Percentiles rank a stretch among this genome's conserved stretches.
phyloP scores from a whole-genome alignment of 2,797 vertebrate species.

The Microhierax caerulescens region DNA sequence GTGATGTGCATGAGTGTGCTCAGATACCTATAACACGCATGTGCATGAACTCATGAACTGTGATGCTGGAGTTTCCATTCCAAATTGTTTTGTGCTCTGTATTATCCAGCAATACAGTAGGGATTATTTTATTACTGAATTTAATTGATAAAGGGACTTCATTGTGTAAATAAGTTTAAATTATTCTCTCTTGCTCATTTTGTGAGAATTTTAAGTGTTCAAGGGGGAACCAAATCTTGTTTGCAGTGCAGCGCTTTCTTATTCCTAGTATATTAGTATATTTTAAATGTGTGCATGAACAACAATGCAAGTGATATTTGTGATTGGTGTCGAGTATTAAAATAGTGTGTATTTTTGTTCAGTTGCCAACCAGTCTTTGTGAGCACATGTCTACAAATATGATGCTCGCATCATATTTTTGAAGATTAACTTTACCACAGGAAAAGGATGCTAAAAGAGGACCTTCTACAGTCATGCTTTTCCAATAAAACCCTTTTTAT shows the following conservation, averaged over 20 bases:
- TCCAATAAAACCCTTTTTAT: slow-evolving; percentile 41
- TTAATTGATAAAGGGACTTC: neutral
- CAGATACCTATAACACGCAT: slow-evolving; percentile 66
- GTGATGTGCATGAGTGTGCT: slow-evolving; percentile 45
- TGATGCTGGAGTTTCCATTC: slow-evolving; percentile 56
- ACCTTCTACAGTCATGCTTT: slow-evolving; percentile 1
- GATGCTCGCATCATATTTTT: slow-evolving; percentile 68
- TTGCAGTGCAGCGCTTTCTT: neutral
- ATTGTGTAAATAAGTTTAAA: neutral
- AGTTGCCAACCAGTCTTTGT: slow-evolving; percentile 20
- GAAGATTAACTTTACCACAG: slow-evolving; percentile 23
- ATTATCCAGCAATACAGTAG: slow-evolving; percentile 50
- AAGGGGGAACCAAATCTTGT: neutral
- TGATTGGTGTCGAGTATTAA: neutral
- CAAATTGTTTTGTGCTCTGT: slow-evolving; percentile 64
- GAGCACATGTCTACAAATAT: slow-evolving; percentile 63
- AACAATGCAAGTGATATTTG: neutral
- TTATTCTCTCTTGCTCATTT: slow-evolving; percentile 7
- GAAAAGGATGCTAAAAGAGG: slow-evolving; percentile 75
- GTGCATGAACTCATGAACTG: slow-evolving; percentile 71
- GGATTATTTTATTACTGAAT: slow-evolving; percentile 50
- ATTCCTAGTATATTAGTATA: neutral
- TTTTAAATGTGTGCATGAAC: slow-evolving; percentile 37
- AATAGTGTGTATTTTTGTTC: neutral
- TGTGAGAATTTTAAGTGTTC: neutral